Conservation (phyloP, 2,888 invertebrate genomes). For the Elysia crispata region DNA sequence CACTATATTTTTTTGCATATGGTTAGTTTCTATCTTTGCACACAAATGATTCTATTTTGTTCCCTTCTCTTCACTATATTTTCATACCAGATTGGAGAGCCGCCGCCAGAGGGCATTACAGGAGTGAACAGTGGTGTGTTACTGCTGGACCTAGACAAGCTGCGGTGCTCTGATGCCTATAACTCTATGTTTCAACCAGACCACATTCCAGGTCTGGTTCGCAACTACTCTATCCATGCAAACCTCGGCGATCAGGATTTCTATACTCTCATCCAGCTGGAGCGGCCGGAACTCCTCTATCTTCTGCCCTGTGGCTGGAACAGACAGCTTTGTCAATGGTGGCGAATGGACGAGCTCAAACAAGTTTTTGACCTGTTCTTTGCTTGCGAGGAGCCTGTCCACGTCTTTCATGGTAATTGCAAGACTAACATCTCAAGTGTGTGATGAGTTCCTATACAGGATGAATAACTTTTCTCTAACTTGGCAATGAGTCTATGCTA, state of each 20-base stretch:
- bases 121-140: constrained; percentile 90
- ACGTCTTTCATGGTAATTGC: constrained; percentile 77
- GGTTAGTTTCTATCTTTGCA: too few species aligned
- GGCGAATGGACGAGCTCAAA: constrained; percentile 86
- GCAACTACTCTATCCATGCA: constrained; percentile 77
- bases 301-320: constrained; percentile 88
- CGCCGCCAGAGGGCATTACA: constrained; percentile 80
- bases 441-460: too few species aligned
- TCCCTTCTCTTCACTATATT: too few species aligned
- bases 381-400: constrained; percentile 79
- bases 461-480: too few species aligned
- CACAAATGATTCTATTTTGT: too few species aligned
- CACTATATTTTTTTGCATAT: too few species aligned
- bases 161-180: constrained; percentile 83
- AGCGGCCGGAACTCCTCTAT: constrained; percentile 85
- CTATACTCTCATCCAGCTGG: constrained; percentile 85
- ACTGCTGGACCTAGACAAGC: constrained; percentile 83
- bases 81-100: constrained; percentile 65
- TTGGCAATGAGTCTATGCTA: too few species aligned
- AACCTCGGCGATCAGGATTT: constrained; percentile 91
- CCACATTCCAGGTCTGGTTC: constrained; percentile 66
- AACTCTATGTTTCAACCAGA: constrained; percentile 78
- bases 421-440: constrained; percentile 63
- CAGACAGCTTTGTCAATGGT: constrained; percentile 89
- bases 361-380: constrained; percentile 86